Base-by-base conservation (phyloP, 2,113 vertebrate genomes). In the Tragulus kanchil region DNA sequence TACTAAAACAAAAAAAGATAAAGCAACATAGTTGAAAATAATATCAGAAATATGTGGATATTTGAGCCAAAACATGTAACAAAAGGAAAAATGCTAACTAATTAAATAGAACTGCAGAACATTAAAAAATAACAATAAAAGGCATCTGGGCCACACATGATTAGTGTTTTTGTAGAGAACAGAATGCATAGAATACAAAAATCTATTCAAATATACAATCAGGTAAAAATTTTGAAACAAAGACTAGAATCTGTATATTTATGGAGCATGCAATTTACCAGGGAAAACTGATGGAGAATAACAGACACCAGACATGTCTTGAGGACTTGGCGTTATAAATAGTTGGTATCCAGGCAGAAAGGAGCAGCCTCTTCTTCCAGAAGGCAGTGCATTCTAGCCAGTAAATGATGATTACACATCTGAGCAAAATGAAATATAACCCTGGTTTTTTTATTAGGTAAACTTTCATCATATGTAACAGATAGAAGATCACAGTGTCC, bases 81-180 rank as follows among this genome's bases (percentile, higher is more conserved):
- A 86, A 90, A 94, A 93, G 42, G 12, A 96, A 95, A 95, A 97
- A 93, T 85, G 31, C 2, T 85, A 93, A 50, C 73, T 71, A 89
- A 71, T 78, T 82, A 54, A 95, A 95, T 77, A 89, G 6, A 3
- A 59, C 52, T 52, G 79, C 14, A 86, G 59, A 87, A 95, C 45
- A 28, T 86, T 73, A 61, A 83, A 86, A 81, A 6, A 64, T 77
- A 62, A 28, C 85, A 96, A 97, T 16, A 50, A 71, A 86, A 11
- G 8, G 69, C 64, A 84, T 93, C 42, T 96, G 92, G 94, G 50
- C 83, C 92, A 95, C 90, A 94, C 65, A 84, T 36, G 73, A 79
- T 17, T 83, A 45, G 81, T 13, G 31, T 50, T 79, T 94, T 93
- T 71, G n/a, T 69, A 61, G 36, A 93, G 42, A 93, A 94, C 3